Base-by-base conservation (phyloP, 1,140 invertebrate species). In the Trichonephila clavata region DNA sequence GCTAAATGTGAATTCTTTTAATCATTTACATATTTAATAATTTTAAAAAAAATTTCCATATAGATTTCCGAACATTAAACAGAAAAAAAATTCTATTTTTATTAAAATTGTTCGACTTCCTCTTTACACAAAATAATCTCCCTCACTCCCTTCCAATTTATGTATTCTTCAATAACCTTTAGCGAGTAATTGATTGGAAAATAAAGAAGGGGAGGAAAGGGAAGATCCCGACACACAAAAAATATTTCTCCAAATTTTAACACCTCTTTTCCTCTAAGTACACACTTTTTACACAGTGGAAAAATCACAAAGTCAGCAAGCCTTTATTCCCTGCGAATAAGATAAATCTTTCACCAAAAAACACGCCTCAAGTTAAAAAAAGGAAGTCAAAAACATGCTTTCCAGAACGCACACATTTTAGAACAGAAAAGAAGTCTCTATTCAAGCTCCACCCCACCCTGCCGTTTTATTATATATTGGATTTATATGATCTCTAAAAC, bases 401-500 rank as follows among this genome's bases (percentile, higher is more conserved):
- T 90, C 71, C 10, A 89, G 27, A 89, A 27, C 63, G 77, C 88
- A 77, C 88, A 50, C 88, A 88, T 60, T 61, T 60, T 59, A 86
- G 86, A 21, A 27, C 43, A 88, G 24, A 88, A 43, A 88, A 65
- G 57, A 80, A 90, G 16, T 24, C 39, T 77, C 88, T 43, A 90
- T 90, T 60, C 18, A 80, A 61, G 27, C 71, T 71, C 71, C 71
- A 81, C 68, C 89, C 71, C 71, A 90, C 68, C 89, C 89, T 24
- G 89, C 27, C 68, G 89, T 60, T 90, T 90, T 90, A 90, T 90
- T 90, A 81, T 90, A 90, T 57, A 90, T 90, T 90, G 89, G 88
- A 90, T 90, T 90, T 90, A 90, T 90, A 90, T 90, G 71, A 90
- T 90, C 89, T 81, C 59, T 81, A 90, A 90, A 90, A 90, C 57